Evolutionary conservation across 2,797 vertebrate genomes (phyloP).

Genomic region (Scomberomorus guttatus): DNA sequence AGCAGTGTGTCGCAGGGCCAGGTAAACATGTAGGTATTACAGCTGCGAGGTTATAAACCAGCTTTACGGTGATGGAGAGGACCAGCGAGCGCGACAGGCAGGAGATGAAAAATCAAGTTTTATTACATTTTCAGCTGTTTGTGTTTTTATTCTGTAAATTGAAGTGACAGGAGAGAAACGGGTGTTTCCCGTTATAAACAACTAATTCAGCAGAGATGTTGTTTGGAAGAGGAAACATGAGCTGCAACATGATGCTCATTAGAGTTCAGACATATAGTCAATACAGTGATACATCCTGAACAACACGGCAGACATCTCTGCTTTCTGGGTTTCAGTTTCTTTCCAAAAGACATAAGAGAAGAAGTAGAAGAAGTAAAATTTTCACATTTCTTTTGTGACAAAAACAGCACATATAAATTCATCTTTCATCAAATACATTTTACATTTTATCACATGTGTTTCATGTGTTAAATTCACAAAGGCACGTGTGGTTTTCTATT

Average conservation of each 20-base stretch:
- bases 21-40: slow-evolving; percentile 24
- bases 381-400: no score
- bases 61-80: not conserved
- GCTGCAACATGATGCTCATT: slow-evolving; percentile 34
- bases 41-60: not conserved
- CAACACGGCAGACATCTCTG: not conserved
- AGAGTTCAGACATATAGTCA: slow-evolving; percentile 27
- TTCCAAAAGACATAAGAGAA: no score
- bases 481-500: no score
- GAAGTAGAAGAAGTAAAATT: no score
- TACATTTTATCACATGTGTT: no score
- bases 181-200: slow-evolving; percentile 5
- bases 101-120: not conserved
- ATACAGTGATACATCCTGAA: slow-evolving; percentile 9
- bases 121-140: not conserved
- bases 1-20: slow-evolving; percentile 5
- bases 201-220: slow-evolving; percentile 4
- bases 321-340: not conserved
- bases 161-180: not conserved
- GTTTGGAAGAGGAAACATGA: slow-evolving; percentile 24
- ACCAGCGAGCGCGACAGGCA: not conserved
- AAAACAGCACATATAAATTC: no score
- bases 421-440: no score
- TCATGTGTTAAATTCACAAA: no score
- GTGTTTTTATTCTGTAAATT: not conserved